phyloP scores from a whole-genome alignment of 2,113 vertebrate species.

The Leptocoma aspasia region DNA sequence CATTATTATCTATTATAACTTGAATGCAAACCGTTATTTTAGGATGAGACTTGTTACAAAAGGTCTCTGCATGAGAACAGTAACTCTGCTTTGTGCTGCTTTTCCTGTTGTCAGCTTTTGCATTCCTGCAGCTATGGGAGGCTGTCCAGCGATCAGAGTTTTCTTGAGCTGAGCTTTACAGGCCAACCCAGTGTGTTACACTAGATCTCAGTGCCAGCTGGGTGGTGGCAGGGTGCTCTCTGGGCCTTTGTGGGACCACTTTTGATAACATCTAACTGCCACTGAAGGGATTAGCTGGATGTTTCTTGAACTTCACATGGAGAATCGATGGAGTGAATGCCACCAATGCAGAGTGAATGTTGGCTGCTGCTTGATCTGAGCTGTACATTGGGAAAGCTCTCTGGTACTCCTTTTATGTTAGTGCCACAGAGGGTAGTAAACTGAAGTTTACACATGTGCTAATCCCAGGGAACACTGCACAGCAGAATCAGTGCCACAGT shows the following conservation, averaged over 20 bases:
- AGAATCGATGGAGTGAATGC: not conserved
- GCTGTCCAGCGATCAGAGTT: not conserved
- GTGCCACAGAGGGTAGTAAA: not conserved
- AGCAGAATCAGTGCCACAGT: not conserved
- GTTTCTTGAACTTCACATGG: not conserved
- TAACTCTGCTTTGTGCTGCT: not conserved
- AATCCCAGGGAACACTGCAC: not conserved
- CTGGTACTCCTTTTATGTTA: not conserved
- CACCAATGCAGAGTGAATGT: not conserved
- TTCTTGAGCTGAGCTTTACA: not conserved
- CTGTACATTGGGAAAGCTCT: not conserved
- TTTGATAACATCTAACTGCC: not conserved
- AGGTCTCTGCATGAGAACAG: constrained; percentile 7
- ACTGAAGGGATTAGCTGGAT: not conserved
- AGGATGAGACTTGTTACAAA: constrained; percentile 19
- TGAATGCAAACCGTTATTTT: constrained; percentile 33
- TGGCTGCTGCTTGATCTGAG: not conserved
- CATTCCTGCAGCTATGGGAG: not conserved
- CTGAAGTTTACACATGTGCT: not conserved
- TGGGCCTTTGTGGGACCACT: not conserved
- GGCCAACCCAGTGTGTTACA: not conserved
- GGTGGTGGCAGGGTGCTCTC: not conserved
- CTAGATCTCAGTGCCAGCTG: not conserved
- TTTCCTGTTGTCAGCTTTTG: not conserved
- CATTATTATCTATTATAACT: not conserved